A percentile compares a stretch with the other conserved stretches of the same genome.
Evolutionary conservation across 2,888 invertebrate species (phyloP).

Genomic region (Metacarcinus magister): DNA sequence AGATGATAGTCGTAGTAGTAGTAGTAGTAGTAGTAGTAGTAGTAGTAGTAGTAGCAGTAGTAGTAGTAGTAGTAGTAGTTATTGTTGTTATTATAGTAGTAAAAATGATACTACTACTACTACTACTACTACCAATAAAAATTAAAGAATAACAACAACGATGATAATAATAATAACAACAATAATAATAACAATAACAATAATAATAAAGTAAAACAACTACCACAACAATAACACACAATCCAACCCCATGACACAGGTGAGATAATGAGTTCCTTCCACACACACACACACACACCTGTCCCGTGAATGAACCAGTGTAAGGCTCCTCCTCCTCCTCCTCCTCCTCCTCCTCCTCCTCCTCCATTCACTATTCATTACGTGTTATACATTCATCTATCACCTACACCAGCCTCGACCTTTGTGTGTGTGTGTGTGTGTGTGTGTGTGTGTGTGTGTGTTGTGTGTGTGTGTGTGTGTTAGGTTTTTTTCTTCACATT

Average conservation of each 20-base stretch:
- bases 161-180: background rate
- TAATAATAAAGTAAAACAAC: too few relatives aligned
- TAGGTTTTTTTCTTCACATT: background rate
- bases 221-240: too few relatives aligned
- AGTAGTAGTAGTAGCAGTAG: background rate
- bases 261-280: too few relatives aligned
- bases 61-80: background rate
- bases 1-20: background rate
- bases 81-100: background rate
- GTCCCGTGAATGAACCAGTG: too few relatives aligned
- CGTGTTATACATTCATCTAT: background rate
- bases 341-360: too few relatives aligned
- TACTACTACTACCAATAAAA: background rate
- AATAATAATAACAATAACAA: background rate
- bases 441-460: slow-evolving; percentile 17
- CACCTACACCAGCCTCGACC: background rate
- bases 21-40: background rate
- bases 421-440: slow-evolving; percentile 13
- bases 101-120: too few relatives aligned
- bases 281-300: too few relatives aligned
- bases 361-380: background rate
- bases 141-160: background rate
- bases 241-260: too few relatives aligned
- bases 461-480: background rate
- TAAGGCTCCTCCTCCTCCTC: too few relatives aligned